Evolutionary conservation across 2,888 invertebrate genomes (phyloP), one percentile per base, ranked within the genome.

Genomic region (Elmis aenea): DNA sequence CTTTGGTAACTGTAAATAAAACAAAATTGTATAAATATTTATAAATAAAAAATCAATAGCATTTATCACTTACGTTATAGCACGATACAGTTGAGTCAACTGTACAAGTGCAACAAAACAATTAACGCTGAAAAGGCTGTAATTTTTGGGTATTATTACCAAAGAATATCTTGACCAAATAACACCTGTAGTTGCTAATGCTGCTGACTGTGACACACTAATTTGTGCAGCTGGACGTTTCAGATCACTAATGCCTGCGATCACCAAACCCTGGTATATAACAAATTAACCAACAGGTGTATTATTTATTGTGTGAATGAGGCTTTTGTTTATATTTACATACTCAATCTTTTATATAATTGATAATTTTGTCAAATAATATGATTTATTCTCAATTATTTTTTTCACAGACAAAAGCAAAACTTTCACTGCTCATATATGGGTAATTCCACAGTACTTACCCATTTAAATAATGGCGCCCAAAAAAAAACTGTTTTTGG

Each of bases 401-500:
- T n/a, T n/a, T n/a, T n/a, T n/a, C n/a, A n/a, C n/a, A n/a, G n/a
- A n/a, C n/a, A n/a, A n/a, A n/a, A n/a, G n/a, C n/a, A n/a, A n/a
- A n/a, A n/a, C n/a, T n/a, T n/a, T n/a, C n/a, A n/a, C n/a, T n/a
- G n/a, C n/a, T n/a, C n/a, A n/a, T n/a, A n/a, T n/a, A n/a, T n/a
- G n/a, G n/a, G n/a, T n/a, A n/a, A n/a, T n/a, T n/a, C n/a, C n/a
- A n/a, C n/a, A n/a, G n/a, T n/a, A 18, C 5, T 79, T 77, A 94
- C 95, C 96, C 96, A 97, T 83, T 97, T 97, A 60, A 94, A 87
- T 13, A 83, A 76, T 42, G 97, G 97, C 21, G 96, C 94, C 97
- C 97, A 99, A 72, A 97, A 96, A 71, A 94, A 94, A 40, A 97
- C 81, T 2, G 97, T 97, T 74, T 96, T 95, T 8, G 96, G 97